Base-by-base conservation (phyloP, 2,113 vertebrate genomes). In the Ceyx cyanopectus region DNA sequence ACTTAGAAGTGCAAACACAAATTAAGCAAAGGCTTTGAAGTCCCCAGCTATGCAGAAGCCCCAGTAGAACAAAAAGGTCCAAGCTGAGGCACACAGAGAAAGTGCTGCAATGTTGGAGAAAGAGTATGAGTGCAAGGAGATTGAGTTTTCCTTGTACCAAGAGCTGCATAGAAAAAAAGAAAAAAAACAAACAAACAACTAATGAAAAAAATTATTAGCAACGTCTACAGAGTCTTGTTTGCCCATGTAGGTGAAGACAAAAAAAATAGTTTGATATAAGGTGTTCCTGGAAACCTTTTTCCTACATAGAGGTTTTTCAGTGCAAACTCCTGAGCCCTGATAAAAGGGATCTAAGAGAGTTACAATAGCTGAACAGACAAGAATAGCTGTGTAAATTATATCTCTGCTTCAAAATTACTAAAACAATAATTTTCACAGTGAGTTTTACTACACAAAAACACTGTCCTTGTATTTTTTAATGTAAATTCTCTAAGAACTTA, bases 1-100 rank as follows among this genome's bases (percentile, higher is more conserved):
- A 73, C 90, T 81, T 95, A 61, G 85, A 96, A 96, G 93, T 68
- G 77, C 89, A 87, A 94, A 91, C 75, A 81, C 57, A 96, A 96
- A 96, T 97, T 96, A 95, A 95, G 56, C 27, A 67, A 65, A 73
- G 43, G 12, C 94, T 96, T 96, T 97, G 90, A 97, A 96, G 94
- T 89, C 30, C 30, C 79, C 54, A 26, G 72, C 53, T 68, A 34
- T 41, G 78, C 53, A 94, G 81, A 93, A 91, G 54, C 51, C 48
- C 54, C 54, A 43, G 29, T 60, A 95, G 95, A 93, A 95, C 88
- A 94, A 84, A 90, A n/a, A 83, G 75, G 92, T 93, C 91, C 81
- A 73, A 93, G 89, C 51, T 61, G 63, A 74, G n/a, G 45, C 75
- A 62, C 41, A 74, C 22, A 65, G 58, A 90, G 72, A 91, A 91